Percentiles rank a stretch among this genome's conserved stretches.
Evolutionary conservation across 1,140 invertebrate species (phyloP).

Genomic region (Macrotrachela quadricornifera): DNA sequence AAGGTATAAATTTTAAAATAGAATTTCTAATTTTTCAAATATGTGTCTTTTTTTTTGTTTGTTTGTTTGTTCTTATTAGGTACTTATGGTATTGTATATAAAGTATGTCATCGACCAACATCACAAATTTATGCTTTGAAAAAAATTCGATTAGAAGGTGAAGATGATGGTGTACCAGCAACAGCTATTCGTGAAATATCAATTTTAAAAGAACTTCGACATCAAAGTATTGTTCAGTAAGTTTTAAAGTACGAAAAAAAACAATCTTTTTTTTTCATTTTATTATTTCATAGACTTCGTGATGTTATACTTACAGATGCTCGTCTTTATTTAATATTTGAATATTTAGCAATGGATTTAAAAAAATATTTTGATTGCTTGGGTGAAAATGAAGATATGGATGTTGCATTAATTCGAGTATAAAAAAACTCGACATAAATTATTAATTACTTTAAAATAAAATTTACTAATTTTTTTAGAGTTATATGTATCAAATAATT

Average conservation of each 20-base stretch:
- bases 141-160: slow-evolving; percentile 87
- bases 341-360: slow-evolving; percentile 89
- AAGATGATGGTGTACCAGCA: slow-evolving; percentile 90
- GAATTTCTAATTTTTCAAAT: too few species aligned
- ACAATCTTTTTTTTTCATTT: too few species aligned
- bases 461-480: slow-evolving; percentile 20
- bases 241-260: too few species aligned
- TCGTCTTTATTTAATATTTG: slow-evolving; percentile 73
- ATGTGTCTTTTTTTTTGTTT: too few species aligned
- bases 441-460: neutral
- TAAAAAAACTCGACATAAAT: too few species aligned
- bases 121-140: slow-evolving; percentile 56
- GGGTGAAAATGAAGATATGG: slow-evolving; percentile 2
- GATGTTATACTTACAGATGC: slow-evolving; percentile 7
- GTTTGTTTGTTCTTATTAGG: neutral
- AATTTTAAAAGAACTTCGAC: slow-evolving; percentile 61
- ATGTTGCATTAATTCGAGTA: too few species aligned
- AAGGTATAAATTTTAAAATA: slow-evolving; percentile 29
- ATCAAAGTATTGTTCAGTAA: slow-evolving; percentile 54
- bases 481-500: slow-evolving; percentile 61
- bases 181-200: slow-evolving; percentile 89
- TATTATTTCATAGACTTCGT: neutral
- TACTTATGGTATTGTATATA: slow-evolving; percentile 8
- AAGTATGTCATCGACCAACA: slow-evolving; percentile 5
- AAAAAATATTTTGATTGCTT: slow-evolving; percentile 79